Base-by-base conservation (phyloP, 2,888 invertebrate genomes). In the Dynastes grantii region DNA sequence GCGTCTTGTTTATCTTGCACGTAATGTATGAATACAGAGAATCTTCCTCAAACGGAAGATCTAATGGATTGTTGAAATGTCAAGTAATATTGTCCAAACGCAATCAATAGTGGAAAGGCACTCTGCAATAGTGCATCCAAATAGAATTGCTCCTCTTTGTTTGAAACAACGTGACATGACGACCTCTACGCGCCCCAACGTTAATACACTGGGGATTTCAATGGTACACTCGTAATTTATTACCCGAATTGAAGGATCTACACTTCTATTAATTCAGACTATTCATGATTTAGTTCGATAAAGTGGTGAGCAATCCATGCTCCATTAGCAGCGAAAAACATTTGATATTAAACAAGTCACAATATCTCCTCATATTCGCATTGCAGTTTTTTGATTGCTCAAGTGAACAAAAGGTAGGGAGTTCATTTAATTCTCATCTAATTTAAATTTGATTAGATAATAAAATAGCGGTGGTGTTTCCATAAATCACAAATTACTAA, bases 401-500 rank as follows among this genome's bases (percentile, higher is more conserved):
- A 9, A 49, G 29, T n/a, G 45, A n/a, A 75, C 29, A 61, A 45
- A 68, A 53, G 9, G 29, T 53, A 16, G 2, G n/a, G 27, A 27
- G 27, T 75, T 75, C 61, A 75, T 75, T 32, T 61, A 45, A 45
- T 75, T 61, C 61, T 61, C 27, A 45, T 45, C 40, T 61, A 75
- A 61, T 61, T 61, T 75, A 27, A 61, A 45, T 58, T 27, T 8
- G n/a, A 8, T 61, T 13, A 22, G 58, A 68, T 49, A 22, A 22
- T 22, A 27, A 68, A 68, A 51, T 13, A 58, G 71, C 11, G n/a
- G 22, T 40, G 22, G 16, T 27, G 45, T n/a, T 75, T 51, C n/a
- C 40, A 61, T 75, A 61, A 75, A 75, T 75, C 73, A 75, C 45
- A 29, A 27, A 75, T 75, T 75, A 61, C 45, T n/a, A 27, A 61